phyloP scores from a whole-genome alignment of 2,797 vertebrate genomes.

The Sebastes hopkinsi region DNA sequence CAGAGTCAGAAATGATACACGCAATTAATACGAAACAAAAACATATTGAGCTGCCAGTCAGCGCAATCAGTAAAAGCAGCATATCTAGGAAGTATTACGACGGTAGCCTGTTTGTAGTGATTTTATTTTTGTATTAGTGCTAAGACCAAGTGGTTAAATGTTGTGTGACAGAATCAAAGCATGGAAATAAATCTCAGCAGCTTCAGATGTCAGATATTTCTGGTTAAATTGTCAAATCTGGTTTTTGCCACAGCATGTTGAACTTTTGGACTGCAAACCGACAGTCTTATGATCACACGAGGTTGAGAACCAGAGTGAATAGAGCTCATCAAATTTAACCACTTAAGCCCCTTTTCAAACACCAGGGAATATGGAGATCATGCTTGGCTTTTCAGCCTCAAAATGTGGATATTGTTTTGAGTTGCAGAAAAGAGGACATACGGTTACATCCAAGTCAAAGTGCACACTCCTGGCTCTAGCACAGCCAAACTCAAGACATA shows the following conservation, averaged over 20 bases:
- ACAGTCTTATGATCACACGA: background rate
- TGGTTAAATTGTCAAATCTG: background rate
- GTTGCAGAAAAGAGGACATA: constrained; percentile 8
- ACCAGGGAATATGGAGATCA: background rate
- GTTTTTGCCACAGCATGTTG: background rate
- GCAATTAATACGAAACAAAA: background rate
- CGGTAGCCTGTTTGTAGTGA: background rate
- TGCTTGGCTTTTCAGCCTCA: background rate
- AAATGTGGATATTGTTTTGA: constrained; percentile 7
- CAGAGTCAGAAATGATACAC: background rate
- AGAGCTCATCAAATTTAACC: background rate
- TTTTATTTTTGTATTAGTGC: background rate
- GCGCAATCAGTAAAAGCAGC: background rate
- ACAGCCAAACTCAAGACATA: constrained; percentile 38
- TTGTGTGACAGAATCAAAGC: background rate
- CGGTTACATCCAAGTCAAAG: constrained; percentile 36
- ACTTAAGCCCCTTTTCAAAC: background rate
- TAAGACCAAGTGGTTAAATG: background rate
- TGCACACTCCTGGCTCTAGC: constrained; percentile 24
- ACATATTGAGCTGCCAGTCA: background rate
- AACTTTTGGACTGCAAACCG: background rate
- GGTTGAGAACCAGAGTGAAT: background rate
- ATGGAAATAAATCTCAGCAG: background rate
- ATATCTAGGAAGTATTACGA: background rate
- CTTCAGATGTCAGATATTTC: background rate